A percentile compares a stretch with the other conserved stretches of the same genome.
phyloP scores from a whole-genome alignment of 2,888 invertebrate species.

The Timema cristinae region DNA sequence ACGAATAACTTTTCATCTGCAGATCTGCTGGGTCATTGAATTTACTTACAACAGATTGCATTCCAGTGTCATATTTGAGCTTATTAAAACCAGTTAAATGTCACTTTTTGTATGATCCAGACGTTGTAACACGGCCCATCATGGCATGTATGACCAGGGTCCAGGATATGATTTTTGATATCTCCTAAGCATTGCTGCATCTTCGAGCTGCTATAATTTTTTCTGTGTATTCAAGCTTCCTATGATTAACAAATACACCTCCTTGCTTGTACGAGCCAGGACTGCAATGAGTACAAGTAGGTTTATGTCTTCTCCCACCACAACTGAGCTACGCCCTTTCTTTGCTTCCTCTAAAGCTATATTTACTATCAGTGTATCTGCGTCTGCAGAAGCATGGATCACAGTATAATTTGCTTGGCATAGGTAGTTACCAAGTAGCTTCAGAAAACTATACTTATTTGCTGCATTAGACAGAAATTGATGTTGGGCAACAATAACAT shows the following conservation, averaged over 20 bases:
- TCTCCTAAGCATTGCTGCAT: not conserved
- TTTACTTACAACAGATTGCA: not conserved
- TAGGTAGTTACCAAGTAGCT: not conserved
- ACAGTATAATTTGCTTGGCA: conserved; percentile 7
- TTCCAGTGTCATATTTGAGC: not conserved
- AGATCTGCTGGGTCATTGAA: conserved; percentile 1
- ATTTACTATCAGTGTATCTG: not conserved
- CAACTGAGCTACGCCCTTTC: not conserved
- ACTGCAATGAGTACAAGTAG: not conserved
- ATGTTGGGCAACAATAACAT: not conserved
- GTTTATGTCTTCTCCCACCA: not conserved
- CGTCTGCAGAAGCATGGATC: not conserved
- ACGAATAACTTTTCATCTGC: conserved; percentile 1
- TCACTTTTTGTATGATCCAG: not conserved
- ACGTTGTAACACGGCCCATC: conserved; percentile 2
- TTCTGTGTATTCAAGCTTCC: not conserved
- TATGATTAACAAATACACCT: not conserved
- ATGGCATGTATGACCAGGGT: not conserved
- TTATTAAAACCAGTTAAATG: conserved; percentile 2
- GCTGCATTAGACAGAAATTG: not conserved
- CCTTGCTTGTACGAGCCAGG: conserved; percentile 9
- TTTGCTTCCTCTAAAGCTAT: conserved; percentile 10
- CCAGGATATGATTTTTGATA: not conserved
- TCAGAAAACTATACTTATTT: not conserved
- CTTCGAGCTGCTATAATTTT: conserved; percentile 12